Conservation (phyloP, 2,797 vertebrate genomes). For the Uromys caudimaculatus region DNA sequence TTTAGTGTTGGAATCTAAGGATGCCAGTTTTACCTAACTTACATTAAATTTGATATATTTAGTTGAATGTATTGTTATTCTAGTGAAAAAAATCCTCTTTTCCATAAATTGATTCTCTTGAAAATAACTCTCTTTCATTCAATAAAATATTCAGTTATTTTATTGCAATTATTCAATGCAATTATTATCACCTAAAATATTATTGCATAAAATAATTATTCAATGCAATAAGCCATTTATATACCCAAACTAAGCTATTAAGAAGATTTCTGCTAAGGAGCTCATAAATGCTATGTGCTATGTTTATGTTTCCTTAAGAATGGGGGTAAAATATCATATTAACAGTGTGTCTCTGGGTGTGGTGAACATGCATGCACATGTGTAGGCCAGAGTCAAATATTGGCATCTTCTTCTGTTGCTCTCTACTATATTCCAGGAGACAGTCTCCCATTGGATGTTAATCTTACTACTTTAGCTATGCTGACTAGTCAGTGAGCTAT, state of each 20-base stretch:
- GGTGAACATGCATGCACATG: neutral
- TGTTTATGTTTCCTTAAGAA: slow-evolving; percentile 29
- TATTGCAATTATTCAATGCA: too few relatives aligned
- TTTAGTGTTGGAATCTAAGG: slow-evolving; percentile 51
- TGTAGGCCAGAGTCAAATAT: neutral
- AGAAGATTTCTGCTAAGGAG: slow-evolving; percentile 24
- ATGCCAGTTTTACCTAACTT: slow-evolving; percentile 58
- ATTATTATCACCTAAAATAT: too few relatives aligned
- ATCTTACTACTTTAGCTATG: neutral
- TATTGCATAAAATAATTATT: too few relatives aligned
- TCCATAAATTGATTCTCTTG: neutral
- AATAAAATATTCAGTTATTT: neutral
- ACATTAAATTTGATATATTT: slow-evolving; percentile 13
- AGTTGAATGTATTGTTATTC: slow-evolving; percentile 42
- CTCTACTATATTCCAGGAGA: neutral
- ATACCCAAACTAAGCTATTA: neutral
- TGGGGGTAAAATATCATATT: neutral
- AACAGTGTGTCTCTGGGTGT: neutral
- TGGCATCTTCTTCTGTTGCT: neutral
- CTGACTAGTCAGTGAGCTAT: neutral
- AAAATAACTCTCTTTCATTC: slow-evolving; percentile 10
- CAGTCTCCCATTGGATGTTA: neutral
- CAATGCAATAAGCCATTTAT: neutral
- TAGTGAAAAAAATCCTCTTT: neutral
- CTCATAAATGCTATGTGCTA: neutral